A percentile compares a stretch with the other conserved stretches of the same genome.
Evolutionary conservation across 2,113 vertebrate genomes (phyloP).

Genomic region (Eubucco bourcierii): DNA sequence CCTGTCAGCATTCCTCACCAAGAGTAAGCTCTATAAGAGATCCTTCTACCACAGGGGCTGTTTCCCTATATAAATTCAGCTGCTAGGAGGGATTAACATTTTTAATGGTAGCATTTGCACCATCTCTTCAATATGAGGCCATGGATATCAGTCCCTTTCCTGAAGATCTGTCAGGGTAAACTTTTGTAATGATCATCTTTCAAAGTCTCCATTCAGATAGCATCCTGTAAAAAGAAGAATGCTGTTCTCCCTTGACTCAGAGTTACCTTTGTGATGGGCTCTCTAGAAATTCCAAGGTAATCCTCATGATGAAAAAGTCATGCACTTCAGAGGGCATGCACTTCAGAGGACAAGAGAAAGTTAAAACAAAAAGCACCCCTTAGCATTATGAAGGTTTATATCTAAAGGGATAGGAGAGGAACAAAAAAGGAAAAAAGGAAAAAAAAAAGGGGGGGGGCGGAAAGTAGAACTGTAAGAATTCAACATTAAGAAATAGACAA

Average conservation of each 20-base stretch:
- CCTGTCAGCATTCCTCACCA: not conserved
- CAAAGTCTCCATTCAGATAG: not conserved
- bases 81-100: constrained; percentile 40
- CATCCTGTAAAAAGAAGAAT: not conserved
- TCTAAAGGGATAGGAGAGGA: not conserved
- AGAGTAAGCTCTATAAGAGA: constrained; percentile 2
- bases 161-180: not conserved
- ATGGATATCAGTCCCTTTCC: not conserved
- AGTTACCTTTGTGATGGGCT: not conserved
- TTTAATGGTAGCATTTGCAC: constrained; percentile 20
- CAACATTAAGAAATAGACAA: not conserved
- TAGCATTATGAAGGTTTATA: not conserved
- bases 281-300: not conserved
- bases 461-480: not conserved
- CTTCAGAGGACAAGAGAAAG: not conserved
- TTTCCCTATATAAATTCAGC: constrained; percentile 58
- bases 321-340: not conserved
- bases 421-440: not conserved
- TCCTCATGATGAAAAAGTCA: not conserved
- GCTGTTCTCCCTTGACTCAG: not conserved
- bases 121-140: not conserved
- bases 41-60: not conserved
- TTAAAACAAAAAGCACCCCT: not conserved
- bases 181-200: not conserved
- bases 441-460: too few species aligned